Evolutionary conservation across 1,140 invertebrate species (phyloP), one percentile per base, ranked within the genome.

Genomic region (Neuroterus valhalla): DNA sequence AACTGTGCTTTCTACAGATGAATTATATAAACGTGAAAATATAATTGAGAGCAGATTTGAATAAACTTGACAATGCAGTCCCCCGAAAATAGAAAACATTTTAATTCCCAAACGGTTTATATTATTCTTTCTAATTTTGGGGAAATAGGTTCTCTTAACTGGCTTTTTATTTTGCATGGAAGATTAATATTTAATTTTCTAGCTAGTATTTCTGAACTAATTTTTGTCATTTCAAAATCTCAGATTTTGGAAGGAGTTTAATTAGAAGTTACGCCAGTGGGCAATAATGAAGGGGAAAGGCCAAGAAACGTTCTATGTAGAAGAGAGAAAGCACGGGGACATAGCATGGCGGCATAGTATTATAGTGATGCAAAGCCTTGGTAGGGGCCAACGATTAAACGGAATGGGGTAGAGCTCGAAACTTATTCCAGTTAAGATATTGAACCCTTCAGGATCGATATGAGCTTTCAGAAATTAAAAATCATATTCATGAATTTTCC

Each of bases 341-440:
- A 75, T 77, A 66, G 71, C 62, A 45, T 66, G 67, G 50, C 44
- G 50, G 78, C 74, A 77, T 72, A 81, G 82, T 72, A 85, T 85
- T 86, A 86, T 82, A 82, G 79, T 68, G 78, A 80, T 78, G 82
- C 80, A 78, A 85, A 81, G 83, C 84, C 74, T 80, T 77, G 82
- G 79, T 78, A 82, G 78, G 77, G 85, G 81, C 85, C 82, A 74
- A 81, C 80, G 79, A 81, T 81, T 87, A 87, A 84, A 85, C 79
- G 83, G 86, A 87, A 87, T 87, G 84, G 86, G 79, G 80, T 84
- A 87, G 82, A 86, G 85, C 84, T 78, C 79, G 71, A 78, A 81
- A 87, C 81, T 87, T 86, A 87, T 86, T 87, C 82, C 80, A 78
- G 81, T 86, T 84, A 84, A 84, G 82, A 82, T 84, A 86, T 87